phyloP scores from a whole-genome alignment of 2,113 vertebrate species.

The Mormyrus lacerda region DNA sequence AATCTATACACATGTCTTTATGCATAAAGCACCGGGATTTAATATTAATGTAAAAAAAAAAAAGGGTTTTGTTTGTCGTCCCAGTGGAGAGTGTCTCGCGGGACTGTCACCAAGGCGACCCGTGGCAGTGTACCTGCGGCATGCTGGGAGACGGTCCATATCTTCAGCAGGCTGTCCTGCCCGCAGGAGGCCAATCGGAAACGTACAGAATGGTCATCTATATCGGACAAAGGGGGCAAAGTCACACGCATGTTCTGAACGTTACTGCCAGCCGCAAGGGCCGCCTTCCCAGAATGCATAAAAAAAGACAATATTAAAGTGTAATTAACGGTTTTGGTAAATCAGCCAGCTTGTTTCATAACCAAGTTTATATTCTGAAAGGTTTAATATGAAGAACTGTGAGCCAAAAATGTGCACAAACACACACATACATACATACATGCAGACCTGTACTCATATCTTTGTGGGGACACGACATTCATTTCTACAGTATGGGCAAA shows the following conservation, averaged over 20 bases:
- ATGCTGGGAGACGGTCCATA: slow-evolving; percentile 69
- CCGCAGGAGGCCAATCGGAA: slow-evolving; percentile 80
- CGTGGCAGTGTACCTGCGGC: slow-evolving; percentile 59
- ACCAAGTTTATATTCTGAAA: not conserved
- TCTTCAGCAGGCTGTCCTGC: slow-evolving; percentile 75
- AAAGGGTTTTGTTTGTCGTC: not conserved
- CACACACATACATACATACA: not conserved
- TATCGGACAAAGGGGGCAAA: slow-evolving; percentile 29
- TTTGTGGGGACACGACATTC: too few relatives aligned
- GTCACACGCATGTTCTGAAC: not conserved
- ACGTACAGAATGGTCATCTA: slow-evolving; percentile 52
- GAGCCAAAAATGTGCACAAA: not conserved
- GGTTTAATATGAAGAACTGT: not conserved
- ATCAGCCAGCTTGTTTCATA: not conserved
- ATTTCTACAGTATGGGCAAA: too few relatives aligned
- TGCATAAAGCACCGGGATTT: not conserved
- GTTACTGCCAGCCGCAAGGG: slow-evolving; percentile 1
- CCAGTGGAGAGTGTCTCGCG: not conserved
- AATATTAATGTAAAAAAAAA: not conserved
- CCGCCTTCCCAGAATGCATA: not conserved
- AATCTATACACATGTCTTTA: not conserved
- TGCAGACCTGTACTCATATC: not conserved
- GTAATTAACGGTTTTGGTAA: not conserved
- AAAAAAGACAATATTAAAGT: not conserved
- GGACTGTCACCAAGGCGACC: not conserved